Conservation (phyloP, 2,888 invertebrate genomes). For the Vesta saturnalis region DNA sequence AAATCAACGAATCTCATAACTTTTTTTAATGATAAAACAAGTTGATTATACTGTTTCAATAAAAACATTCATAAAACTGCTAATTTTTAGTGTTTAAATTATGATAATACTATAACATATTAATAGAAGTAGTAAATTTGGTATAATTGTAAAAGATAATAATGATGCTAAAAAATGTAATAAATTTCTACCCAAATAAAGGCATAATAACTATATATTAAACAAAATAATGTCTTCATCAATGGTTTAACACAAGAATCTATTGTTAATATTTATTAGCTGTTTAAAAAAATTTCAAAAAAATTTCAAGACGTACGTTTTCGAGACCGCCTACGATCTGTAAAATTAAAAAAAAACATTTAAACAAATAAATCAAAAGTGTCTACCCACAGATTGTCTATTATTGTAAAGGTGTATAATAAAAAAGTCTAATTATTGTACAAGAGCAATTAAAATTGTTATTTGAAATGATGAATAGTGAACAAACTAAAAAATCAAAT, state of each 20-base stretch:
- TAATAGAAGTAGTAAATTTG: background rate
- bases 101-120: no score
- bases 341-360: conserved; percentile 7
- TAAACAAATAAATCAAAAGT: background rate
- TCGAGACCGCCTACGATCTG: background rate
- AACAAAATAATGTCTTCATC: background rate
- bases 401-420: conserved; percentile 6
- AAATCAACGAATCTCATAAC: no score
- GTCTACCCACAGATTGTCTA: background rate
- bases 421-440: conserved; percentile 19
- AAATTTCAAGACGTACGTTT: background rate
- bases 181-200: background rate
- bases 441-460: conserved; percentile 20
- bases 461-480: conserved; percentile 18
- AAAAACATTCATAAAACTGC: background rate
- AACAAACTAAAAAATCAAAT: conserved; percentile 12
- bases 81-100: no score
- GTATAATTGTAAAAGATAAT: background rate
- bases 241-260: background rate
- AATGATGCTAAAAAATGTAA: background rate
- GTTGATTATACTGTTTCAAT: background rate
- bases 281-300: background rate
- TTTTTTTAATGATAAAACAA: no score
- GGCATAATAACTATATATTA: background rate
- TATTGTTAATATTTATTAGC: conserved; percentile 3